Evolutionary conservation across 2,113 vertebrate species (phyloP).

Genomic region (Osmerus mordax): DNA sequence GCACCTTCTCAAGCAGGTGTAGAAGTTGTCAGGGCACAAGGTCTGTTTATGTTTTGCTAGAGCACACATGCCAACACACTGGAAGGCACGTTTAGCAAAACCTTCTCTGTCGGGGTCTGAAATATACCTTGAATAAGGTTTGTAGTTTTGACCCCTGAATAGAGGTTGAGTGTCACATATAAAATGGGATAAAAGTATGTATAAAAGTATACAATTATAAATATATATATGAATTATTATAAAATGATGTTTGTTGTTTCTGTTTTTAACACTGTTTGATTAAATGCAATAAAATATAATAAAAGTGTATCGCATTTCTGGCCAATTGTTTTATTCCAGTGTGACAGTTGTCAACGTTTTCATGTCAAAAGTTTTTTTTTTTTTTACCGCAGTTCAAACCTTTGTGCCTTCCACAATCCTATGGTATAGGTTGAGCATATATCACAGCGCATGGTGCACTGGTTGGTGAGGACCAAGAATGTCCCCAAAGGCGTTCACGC

Average conservation of each 20-base stretch:
- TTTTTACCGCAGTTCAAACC: background rate
- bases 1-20: conserved; percentile 21
- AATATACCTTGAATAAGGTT: no score
- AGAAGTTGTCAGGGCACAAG: conserved; percentile 17
- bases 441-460: background rate
- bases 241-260: no score
- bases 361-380: background rate
- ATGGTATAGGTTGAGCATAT: conserved; percentile 15
- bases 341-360: no score
- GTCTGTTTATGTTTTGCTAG: background rate
- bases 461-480: conserved; percentile 8
- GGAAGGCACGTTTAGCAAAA: background rate
- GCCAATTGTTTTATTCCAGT: no score
- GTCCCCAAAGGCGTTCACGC: conserved; percentile 40
- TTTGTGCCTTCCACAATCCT: conserved; percentile 24
- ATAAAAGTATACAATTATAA: background rate
- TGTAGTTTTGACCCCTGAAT: background rate
- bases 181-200: background rate
- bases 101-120: no score
- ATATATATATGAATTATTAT: no score
- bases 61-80: background rate
- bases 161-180: background rate
- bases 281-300: no score
- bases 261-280: no score
- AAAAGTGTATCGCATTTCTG: no score